Percentiles rank a stretch among this genome's conserved stretches.
Evolutionary conservation across 2,113 vertebrate species (phyloP).

Genomic region (Sylvia atricapilla): DNA sequence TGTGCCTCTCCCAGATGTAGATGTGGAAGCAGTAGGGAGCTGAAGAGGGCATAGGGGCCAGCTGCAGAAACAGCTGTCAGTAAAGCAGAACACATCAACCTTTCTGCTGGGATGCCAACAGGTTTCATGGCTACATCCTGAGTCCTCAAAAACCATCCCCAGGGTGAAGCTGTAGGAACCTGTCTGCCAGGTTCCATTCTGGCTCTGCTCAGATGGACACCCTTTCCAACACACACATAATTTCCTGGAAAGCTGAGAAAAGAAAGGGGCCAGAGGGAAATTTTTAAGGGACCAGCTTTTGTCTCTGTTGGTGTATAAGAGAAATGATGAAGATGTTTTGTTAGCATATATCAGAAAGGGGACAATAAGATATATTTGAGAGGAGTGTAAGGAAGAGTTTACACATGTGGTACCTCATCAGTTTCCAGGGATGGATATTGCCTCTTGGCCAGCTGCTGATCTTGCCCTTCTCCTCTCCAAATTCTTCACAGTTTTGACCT

Average conservation of each 20-base stretch:
- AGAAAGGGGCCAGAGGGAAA: neutral
- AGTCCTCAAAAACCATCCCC: neutral
- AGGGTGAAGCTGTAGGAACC: neutral
- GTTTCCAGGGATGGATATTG: neutral
- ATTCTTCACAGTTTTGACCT: neutral
- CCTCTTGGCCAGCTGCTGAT: neutral
- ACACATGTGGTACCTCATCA: neutral
- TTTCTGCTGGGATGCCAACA: neutral
- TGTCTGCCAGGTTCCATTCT: neutral
- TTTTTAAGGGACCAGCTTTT: neutral
- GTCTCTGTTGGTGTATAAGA: neutral
- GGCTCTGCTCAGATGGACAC: neutral
- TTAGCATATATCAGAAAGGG: neutral
- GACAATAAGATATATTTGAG: neutral
- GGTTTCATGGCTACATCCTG: neutral
- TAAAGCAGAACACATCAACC: neutral
- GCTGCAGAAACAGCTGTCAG: neutral
- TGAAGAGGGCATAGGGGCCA: neutral
- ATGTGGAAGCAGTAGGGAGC: neutral
- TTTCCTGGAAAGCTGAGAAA: neutral
- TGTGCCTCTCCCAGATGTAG: neutral
- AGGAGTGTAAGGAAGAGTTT: neutral
- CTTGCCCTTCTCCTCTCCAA: neutral
- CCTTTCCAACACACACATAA: neutral
- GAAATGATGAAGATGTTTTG: neutral